Percentiles rank a stretch among this genome's conserved stretches.
These are phyloP conservation scores for Archips crataeganus DNA, from an alignment of 2,888 invertebrate species.

Conservation along the genomic window DNA sequence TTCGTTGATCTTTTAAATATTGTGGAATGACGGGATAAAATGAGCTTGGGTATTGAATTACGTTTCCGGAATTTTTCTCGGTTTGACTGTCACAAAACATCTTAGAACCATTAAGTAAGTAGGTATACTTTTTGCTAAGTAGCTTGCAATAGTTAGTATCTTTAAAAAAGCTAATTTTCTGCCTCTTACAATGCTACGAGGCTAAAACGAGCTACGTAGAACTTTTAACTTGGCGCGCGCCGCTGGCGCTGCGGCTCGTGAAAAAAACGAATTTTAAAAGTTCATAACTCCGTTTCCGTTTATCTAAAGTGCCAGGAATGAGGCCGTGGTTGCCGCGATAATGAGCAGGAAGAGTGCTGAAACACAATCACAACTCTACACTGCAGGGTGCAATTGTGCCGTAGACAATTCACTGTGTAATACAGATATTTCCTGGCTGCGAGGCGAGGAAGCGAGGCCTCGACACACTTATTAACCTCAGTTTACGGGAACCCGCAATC, in stretches of 20 bases:
- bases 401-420: constrained; percentile 56
- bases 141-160: neutral
- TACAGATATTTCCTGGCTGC: constrained; percentile 51
- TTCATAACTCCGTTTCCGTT: constrained; percentile 71
- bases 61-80: too few species aligned
- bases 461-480: constrained; percentile 66
- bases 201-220: constrained; percentile 7
- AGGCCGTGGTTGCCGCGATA: constrained; percentile 74
- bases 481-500: constrained; percentile 61
- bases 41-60: neutral
- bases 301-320: constrained; percentile 72
- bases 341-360: constrained; percentile 70
- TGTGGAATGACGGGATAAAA: neutral
- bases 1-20: neutral
- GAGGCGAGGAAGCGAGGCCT: constrained; percentile 55
- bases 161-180: constrained; percentile 18
- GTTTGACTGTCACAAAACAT: neutral
- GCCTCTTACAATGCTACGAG: constrained; percentile 12
- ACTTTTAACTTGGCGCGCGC: constrained; percentile 28
- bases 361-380: constrained; percentile 48
- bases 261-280: constrained; percentile 66
- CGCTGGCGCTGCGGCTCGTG: constrained; percentile 25
- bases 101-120: neutral
- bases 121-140: neutral
- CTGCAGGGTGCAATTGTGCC: constrained; percentile 49